A percentile compares a stretch with the other conserved stretches of the same genome.
Conservation (phyloP, 1,140 invertebrate species). For the Dufourea novaeangliae region DNA sequence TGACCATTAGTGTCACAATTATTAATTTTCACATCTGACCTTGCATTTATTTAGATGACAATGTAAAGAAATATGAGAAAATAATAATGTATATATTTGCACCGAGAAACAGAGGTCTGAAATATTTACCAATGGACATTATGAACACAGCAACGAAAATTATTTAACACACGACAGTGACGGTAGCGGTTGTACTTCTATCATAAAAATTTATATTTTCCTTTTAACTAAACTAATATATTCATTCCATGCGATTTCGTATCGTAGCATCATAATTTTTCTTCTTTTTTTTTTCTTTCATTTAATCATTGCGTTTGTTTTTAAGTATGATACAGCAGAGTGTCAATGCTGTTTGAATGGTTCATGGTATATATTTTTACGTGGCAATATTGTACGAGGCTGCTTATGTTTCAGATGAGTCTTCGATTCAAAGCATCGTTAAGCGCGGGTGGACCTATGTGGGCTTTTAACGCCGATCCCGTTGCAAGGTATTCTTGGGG, state of each 20-base stretch:
- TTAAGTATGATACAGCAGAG: constrained; percentile 48
- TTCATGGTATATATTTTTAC: constrained; percentile 53
- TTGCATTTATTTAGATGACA: constrained; percentile 41
- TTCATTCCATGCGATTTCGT: constrained; percentile 15
- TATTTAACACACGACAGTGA: constrained; percentile 24
- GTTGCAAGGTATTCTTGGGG: constrained; percentile 82
- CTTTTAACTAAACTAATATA: constrained; percentile 29
- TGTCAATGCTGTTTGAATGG: constrained; percentile 65
- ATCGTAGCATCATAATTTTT: constrained; percentile 34
- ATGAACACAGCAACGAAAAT: constrained; percentile 11
- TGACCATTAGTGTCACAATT: constrained; percentile 20
- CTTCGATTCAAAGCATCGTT: constrained; percentile 77
- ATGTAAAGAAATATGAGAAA: constrained; percentile 37
- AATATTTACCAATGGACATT: constrained; percentile 24
- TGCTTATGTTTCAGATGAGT: constrained; percentile 82
- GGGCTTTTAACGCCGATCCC: constrained; percentile 79
- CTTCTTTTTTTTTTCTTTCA: constrained; percentile 24
- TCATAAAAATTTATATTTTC: neutral
- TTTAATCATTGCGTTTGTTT: constrained; percentile 37
- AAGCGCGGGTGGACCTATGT: constrained; percentile 77
- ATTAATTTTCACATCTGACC: constrained; percentile 32
- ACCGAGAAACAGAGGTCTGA: constrained; percentile 34
- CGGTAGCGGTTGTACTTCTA: constrained; percentile 4
- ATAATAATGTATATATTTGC: constrained; percentile 47
- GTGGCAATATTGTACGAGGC: constrained; percentile 79